Base-by-base conservation (phyloP, 2,888 invertebrate genomes). In the Hydropsyche betteni region DNA sequence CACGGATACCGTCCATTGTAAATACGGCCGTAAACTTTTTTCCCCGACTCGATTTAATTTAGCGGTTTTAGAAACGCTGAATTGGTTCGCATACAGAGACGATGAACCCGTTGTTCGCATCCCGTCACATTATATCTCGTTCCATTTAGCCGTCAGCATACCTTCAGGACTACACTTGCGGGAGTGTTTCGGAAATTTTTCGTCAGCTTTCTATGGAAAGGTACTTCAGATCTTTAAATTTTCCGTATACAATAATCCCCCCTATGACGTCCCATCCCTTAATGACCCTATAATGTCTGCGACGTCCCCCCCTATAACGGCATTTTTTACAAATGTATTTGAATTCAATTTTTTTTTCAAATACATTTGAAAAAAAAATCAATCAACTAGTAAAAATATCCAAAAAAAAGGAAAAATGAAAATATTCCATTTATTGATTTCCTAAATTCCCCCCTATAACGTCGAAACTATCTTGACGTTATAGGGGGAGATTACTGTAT, bases 91-190 rank as follows among this genome's bases (percentile, higher is more conserved):
- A n/a, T 14, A 16, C 51, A 16, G 52, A 58, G 55, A 58, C 72
- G 72, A 72, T 72, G 72, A 72, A 72, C 70, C 52, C 70, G 50
- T 50, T 51, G 51, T 51, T 69, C 69, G 50, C 61, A 16, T 58
- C 72, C 44, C 58, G 34, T 72, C 58, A 44, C 72, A 72, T 10
- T 24, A 8, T 72, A 44, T 14, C 7, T 50, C 50, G 55, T 58
- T 44, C 61, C 38, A 33, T 58, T 58, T 55, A 34, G 34, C 44
- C 72, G 72, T n/a, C 50, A 50, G 38, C 51, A 69, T 69, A 44
- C 36, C 8, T 44, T 44, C 38, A 36, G 51, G 36, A 36, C 24
- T 24, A 24, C 24, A n/a, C n/a, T 33, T 10, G 2, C 34, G 36
- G 64, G 64, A 24, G n/a, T 64, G 33, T 10, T 61, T 61, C 34